Evolutionary conservation across 2,113 vertebrate species (phyloP).

Genomic region (Carassius carassius): DNA sequence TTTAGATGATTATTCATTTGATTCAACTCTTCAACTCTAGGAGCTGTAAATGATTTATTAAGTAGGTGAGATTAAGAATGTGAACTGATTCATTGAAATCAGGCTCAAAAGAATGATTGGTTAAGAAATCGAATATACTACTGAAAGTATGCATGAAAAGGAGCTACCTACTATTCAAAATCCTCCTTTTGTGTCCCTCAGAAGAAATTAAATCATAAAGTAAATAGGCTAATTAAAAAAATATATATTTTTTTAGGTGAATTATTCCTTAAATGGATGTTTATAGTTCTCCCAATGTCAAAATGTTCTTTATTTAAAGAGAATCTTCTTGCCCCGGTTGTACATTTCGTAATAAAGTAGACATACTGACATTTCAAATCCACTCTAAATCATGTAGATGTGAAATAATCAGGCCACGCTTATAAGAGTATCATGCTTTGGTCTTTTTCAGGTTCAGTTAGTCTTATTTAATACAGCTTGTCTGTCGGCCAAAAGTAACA

Average conservation of each 20-base stretch:
- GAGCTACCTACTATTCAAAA: neutral
- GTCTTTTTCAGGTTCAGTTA: slow-evolving; percentile 12
- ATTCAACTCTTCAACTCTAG: neutral
- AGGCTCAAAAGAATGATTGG: neutral
- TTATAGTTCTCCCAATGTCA: neutral
- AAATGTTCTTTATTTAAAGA: neutral
- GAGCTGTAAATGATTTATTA: neutral
- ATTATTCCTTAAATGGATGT: neutral
- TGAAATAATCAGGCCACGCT: neutral
- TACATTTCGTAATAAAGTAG: neutral
- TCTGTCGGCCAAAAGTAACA: neutral
- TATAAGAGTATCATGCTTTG: neutral
- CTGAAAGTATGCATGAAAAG: neutral
- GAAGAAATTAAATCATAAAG: neutral
- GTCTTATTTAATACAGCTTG: slow-evolving; percentile 18
- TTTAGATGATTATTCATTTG: neutral
- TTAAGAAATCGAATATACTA: neutral
- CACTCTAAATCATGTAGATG: neutral
- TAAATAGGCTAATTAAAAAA: neutral
- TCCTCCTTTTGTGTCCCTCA: neutral
- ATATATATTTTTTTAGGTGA: no score
- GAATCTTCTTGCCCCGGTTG: neutral
- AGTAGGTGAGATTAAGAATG: neutral
- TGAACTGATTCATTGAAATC: neutral
- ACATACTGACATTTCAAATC: neutral